Conservation (phyloP, 2,888 invertebrate genomes). For the Tipula lateralis region DNA sequence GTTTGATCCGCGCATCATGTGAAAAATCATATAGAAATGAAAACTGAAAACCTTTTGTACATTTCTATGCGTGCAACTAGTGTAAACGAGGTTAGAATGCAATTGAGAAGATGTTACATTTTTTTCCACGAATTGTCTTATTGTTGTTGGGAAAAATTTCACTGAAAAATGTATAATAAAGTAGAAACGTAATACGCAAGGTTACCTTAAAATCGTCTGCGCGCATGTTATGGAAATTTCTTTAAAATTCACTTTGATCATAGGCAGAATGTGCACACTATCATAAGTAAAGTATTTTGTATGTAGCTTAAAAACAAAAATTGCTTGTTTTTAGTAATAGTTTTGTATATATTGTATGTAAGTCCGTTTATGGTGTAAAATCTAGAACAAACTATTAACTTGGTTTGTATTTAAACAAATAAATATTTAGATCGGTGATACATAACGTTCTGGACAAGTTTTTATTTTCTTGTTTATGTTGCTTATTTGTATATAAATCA, state of each 20-base stretch:
- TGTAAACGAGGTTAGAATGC: not conserved
- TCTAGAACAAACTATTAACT: conserved; percentile 11
- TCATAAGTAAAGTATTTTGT: not conserved
- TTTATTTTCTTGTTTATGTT: not conserved
- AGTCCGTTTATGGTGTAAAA: not conserved
- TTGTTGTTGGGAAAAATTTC: not conserved
- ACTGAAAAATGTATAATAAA: not conserved
- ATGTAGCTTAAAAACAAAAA: not conserved
- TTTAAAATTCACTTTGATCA: not conserved
- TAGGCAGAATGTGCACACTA: not conserved
- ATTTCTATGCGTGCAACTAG: not conserved
- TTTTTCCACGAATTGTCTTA: not conserved
- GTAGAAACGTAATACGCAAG: not conserved
- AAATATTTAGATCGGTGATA: not conserved
- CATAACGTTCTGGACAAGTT: conserved; percentile 6
- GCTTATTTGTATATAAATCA: not conserved
- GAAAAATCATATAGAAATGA: not conserved
- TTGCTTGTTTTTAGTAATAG: not conserved
- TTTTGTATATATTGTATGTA: not conserved
- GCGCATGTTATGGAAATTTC: not conserved
- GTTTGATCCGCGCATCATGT: not conserved
- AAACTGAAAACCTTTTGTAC: not conserved
- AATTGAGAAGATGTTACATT: not conserved
- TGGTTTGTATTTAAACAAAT: not conserved
- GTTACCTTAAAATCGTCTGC: not conserved